Evolutionary conservation across 2,113 vertebrate genomes (phyloP).

Genomic region (Pachycephala philippinensis): DNA sequence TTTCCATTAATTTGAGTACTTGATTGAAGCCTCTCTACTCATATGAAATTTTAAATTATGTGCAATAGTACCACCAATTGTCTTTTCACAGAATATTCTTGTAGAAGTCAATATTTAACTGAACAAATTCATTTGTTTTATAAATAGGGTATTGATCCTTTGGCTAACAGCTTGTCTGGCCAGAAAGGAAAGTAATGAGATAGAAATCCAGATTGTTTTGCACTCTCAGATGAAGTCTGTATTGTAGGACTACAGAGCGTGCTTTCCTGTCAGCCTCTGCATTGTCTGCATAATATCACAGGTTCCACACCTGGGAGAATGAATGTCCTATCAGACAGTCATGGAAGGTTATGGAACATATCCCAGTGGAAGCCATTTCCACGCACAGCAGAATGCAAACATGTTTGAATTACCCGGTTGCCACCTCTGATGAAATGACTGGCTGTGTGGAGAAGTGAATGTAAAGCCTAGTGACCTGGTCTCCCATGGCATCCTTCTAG

Average conservation of each 20-base stretch:
- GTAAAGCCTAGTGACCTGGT: not conserved
- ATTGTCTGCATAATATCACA: not conserved
- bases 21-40: not conserved
- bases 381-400: not conserved
- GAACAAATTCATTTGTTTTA: not conserved
- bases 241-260: not conserved
- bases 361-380: not conserved
- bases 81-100: not conserved
- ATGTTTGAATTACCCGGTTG: not conserved
- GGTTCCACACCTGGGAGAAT: not conserved
- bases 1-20: not conserved
- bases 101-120: not conserved
- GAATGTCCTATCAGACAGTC: not conserved
- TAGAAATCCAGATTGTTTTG: not conserved
- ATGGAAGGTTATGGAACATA: not conserved
- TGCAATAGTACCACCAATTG: not conserved
- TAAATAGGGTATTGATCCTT: not conserved
- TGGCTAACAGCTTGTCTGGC: not conserved
- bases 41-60: not conserved
- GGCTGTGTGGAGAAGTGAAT: not conserved
- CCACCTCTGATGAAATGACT: not conserved
- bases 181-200: not conserved
- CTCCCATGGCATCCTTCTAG: not conserved
- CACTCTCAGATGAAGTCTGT: not conserved
- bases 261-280: not conserved